Evolutionary conservation across 2,113 vertebrate species (phyloP).

Genomic region (Carollia perspicillata): DNA sequence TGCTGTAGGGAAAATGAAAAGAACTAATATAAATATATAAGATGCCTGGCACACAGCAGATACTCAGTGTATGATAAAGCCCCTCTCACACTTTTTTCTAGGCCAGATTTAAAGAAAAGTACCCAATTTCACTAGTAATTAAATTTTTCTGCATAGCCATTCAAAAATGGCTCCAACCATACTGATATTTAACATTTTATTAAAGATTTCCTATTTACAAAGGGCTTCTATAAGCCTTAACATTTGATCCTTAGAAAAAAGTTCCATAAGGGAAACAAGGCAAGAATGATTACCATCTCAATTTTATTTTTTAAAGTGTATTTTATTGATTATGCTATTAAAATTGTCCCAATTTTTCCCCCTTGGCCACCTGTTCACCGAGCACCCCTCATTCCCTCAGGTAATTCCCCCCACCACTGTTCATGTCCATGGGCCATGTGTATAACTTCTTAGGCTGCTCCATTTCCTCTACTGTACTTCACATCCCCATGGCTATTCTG

Average conservation of each 20-base stretch:
- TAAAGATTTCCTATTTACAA: neutral
- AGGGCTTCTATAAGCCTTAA: neutral
- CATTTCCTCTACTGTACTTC: too few species aligned
- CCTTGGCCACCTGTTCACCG: too few species aligned
- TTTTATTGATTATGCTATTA: too few species aligned
- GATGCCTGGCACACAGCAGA: neutral
- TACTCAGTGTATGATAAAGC: neutral
- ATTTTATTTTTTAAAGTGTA: neutral
- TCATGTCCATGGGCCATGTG: too few species aligned
- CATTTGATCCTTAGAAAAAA: neutral
- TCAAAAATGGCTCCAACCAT: neutral
- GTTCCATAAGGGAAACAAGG: neutral
- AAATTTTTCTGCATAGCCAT: neutral
- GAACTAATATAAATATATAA: neutral
- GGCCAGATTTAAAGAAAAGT: neutral
- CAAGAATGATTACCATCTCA: neutral
- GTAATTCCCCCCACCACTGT: too few species aligned
- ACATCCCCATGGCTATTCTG: too few species aligned
- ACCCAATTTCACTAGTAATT: neutral
- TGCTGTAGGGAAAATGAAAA: neutral
- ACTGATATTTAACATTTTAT: neutral
- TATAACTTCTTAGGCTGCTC: too few species aligned
- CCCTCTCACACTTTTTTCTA: neutral
- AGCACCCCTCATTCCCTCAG: too few species aligned
- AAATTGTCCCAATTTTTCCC: too few species aligned